A percentile compares a stretch with the other conserved stretches of the same genome.
Evolutionary conservation across 2,888 invertebrate genomes (phyloP).

Genomic region (Drosophila dives): DNA sequence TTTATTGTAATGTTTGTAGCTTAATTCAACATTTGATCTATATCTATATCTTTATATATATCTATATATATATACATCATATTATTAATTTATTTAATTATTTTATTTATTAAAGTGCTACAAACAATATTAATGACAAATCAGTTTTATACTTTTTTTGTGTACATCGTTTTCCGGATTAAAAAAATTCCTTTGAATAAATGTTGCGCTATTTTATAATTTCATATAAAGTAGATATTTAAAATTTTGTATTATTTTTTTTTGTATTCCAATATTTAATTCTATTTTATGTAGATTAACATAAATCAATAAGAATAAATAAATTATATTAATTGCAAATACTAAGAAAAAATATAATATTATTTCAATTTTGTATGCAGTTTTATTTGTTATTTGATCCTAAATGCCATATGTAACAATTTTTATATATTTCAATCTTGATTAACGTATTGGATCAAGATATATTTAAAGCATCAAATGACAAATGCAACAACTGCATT

Average conservation of each 20-base stretch:
- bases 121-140: background rate
- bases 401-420: background rate
- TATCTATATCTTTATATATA: background rate
- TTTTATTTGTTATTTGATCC: background rate
- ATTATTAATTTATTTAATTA: background rate
- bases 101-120: background rate
- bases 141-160: background rate
- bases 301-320: background rate
- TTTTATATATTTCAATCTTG: background rate
- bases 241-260: background rate
- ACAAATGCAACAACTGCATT: constrained; percentile 14
- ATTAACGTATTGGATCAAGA: background rate
- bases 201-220: background rate
- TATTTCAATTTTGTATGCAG: background rate
- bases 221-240: background rate
- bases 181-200: background rate
- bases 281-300: background rate
- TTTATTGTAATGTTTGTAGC: background rate
- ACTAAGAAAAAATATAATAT: background rate
- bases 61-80: background rate
- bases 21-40: background rate
- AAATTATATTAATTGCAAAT: background rate
- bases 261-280: background rate
- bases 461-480: constrained; percentile 11
- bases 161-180: no score